These are phyloP conservation scores for Tonatia bakeri DNA, from an alignment of 2,113 vertebrate genomes.

Conservation along the genomic window DNA sequence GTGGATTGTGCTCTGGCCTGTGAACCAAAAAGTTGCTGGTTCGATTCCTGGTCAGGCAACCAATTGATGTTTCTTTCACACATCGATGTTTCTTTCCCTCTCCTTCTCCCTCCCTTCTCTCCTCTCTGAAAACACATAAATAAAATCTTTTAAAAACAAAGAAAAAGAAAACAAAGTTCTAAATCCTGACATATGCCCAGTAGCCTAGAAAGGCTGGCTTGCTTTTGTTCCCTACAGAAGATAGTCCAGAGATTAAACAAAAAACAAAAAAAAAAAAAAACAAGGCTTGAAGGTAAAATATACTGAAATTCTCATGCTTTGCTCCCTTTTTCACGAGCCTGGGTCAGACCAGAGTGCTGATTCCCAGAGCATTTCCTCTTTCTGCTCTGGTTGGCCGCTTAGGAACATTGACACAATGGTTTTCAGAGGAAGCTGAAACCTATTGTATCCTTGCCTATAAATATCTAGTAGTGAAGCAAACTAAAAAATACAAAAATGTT, in stretches of 20 bases:
- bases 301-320: constrained; percentile 6
- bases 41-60: no score
- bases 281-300: neutral
- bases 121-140: no score
- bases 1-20: no score
- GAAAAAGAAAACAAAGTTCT: constrained; percentile 17
- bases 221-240: neutral
- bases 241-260: neutral
- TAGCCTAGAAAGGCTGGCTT: constrained; percentile 5
- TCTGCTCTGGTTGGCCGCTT: constrained; percentile 9
- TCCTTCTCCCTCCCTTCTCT: no score
- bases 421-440: constrained; percentile 35
- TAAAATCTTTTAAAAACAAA: no score
- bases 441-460: constrained; percentile 38
- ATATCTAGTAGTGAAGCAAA: constrained; percentile 21
- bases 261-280: neutral
- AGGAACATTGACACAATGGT: constrained; percentile 28
- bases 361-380: constrained; percentile 43
- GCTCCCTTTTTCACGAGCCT: neutral
- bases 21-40: no score
- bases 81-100: no score
- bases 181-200: neutral
- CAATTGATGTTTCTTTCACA: no score
- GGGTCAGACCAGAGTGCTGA: constrained; percentile 11
- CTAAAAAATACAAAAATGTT: constrained; percentile 30